phyloP scores from a whole-genome alignment of 2,888 invertebrate species.

The Alloscopus bannaensis region DNA sequence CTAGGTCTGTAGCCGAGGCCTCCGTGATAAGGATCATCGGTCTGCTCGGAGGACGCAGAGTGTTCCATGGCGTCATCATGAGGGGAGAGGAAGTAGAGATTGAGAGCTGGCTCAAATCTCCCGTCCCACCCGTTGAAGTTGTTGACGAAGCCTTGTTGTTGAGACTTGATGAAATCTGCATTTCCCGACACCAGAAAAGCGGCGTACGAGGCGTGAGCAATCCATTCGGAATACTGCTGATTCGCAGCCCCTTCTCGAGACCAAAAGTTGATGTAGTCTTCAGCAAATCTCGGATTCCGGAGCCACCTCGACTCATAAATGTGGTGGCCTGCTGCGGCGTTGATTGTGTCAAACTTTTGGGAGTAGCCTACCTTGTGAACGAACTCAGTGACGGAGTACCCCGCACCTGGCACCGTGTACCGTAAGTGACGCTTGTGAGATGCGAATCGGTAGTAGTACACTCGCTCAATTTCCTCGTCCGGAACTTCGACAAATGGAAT shows the following conservation, averaged over 20 bases:
- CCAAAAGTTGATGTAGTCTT: slow-evolving; percentile 72
- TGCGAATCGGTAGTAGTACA: slow-evolving; percentile 71
- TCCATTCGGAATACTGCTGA: slow-evolving; percentile 72
- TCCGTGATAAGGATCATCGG: slow-evolving; percentile 68
- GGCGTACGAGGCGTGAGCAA: slow-evolving; percentile 68
- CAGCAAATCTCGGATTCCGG: slow-evolving; percentile 62
- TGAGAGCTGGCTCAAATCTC: slow-evolving; percentile 54
- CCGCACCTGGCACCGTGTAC: slow-evolving; percentile 67
- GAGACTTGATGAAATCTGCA: slow-evolving; percentile 68
- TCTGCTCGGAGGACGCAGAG: slow-evolving; percentile 67
- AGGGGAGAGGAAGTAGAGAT: slow-evolving; percentile 68
- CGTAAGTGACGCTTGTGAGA: slow-evolving; percentile 69
- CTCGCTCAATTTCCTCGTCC: slow-evolving; percentile 67
- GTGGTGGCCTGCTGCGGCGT: slow-evolving; percentile 73
- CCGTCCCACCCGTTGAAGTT: slow-evolving; percentile 69
- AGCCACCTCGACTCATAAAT: slow-evolving; percentile 70
- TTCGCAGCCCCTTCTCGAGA: slow-evolving; percentile 66
- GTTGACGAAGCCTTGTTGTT: slow-evolving; percentile 63
- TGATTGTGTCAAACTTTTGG: slow-evolving; percentile 70
- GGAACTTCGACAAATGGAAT: slow-evolving; percentile 71
- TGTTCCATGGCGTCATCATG: slow-evolving; percentile 72
- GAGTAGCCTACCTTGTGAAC: slow-evolving; percentile 69
- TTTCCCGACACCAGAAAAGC: slow-evolving; percentile 68
- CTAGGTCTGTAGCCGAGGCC: slow-evolving; percentile 71
- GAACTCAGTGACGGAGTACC: slow-evolving; percentile 71